phyloP scores from a whole-genome alignment of 2,113 vertebrate species.

The Motacilla tschutschensis region DNA sequence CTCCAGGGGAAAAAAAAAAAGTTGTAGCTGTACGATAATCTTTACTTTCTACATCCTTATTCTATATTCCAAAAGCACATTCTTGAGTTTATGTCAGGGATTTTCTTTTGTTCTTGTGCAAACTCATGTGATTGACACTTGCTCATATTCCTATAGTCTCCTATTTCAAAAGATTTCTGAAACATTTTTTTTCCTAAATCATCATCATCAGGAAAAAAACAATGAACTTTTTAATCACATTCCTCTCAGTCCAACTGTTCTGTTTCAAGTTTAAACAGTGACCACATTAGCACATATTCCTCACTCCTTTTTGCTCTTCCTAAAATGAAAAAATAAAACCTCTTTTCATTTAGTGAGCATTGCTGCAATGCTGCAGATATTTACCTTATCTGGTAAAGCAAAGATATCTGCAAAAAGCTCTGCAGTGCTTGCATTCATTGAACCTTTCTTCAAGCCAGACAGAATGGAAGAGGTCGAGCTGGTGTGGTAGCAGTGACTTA shows the following conservation, averaged over 20 bases:
- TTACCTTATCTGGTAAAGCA: neutral
- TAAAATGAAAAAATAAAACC: neutral
- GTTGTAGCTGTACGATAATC: neutral
- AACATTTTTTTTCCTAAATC: neutral
- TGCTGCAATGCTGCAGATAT: neutral
- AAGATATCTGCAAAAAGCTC: neutral
- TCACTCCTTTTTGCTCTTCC: neutral
- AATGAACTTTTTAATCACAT: neutral
- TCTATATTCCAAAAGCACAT: neutral
- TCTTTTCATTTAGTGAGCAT: neutral
- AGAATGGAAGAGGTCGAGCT: neutral
- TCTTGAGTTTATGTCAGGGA: neutral
- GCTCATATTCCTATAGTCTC: neutral
- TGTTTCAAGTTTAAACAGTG: neutral
- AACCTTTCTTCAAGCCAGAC: neutral
- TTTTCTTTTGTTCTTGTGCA: neutral
- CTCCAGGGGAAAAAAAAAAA: neutral
- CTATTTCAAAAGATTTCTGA: neutral
- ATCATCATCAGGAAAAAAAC: neutral
- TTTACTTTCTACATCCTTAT: neutral
- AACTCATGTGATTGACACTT: neutral
- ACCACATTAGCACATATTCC: neutral
- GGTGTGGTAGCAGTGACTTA: neutral
- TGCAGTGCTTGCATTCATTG: neutral
- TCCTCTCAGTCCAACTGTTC: neutral